Base-by-base conservation (phyloP, 2,113 vertebrate species). In the Conger conger region DNA sequence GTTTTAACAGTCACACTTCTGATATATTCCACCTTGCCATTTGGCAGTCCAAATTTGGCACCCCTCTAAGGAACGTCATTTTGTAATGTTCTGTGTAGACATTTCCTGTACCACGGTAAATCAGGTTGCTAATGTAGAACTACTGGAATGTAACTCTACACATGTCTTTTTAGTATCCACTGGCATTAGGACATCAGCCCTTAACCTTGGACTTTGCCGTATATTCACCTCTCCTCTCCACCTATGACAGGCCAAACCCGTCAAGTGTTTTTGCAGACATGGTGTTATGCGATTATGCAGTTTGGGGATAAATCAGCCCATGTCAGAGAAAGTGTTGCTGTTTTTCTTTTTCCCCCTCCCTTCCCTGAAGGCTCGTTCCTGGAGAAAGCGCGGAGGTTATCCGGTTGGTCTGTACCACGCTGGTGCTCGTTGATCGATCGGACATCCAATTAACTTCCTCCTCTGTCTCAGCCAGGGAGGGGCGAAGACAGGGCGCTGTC, bases 371-470 rank as follows among this genome's bases (percentile, higher is more conserved):
- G 27, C n/a, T 50, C 79, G 30, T 50, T 80, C 37, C 16, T 37
- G 27, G 68, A 33, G 78, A 79, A 36, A 35, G 38, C 27, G 11
- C 18, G 1, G 78, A 79, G 78, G 78, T 79, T 79, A 79, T 79
- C 78, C 36, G 20, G 78, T 27, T 17, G 30, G 42, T 45, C n/a
- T n/a, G n/a, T n/a, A 13, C 68, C 6, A 30, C 7, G 42, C 45
- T 23, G n/a, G 79, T 42, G 27, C 23, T 50, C 45, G 53, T 80
- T 45, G 79, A 80, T 80, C 79, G 79, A 80, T 80, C 79, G n/a
- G 15, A 80, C 23, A 50, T 80, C 79, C 79, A 80, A 80, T 80
- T 80, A 80, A 80, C 79, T 80, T 53, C 45, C 79, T n/a, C 16
- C 45, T 33, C 79, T 53, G 79, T 17, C 76, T 35, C 35, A 20